Percentiles rank a stretch among this genome's conserved stretches.
These are phyloP conservation scores for Cololabis saira DNA, from an alignment of 2,113 vertebrate genomes.

Conservation along the genomic window DNA sequence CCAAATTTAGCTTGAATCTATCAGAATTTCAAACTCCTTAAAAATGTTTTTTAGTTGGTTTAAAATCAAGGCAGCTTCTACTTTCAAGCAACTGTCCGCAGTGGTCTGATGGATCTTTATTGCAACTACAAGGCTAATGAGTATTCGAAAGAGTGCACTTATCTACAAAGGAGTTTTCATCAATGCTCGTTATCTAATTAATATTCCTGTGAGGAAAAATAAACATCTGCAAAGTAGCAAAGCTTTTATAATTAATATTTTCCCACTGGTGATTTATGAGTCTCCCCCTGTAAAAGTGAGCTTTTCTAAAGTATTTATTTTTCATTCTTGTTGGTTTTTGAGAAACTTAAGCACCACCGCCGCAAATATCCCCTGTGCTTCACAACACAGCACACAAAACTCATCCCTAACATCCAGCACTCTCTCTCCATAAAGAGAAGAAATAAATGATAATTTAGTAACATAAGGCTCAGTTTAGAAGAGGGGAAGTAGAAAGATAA, in stretches of 20 bases:
- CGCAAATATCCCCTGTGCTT: slow-evolving; percentile 7
- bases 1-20: neutral
- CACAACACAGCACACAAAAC: neutral
- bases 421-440: slow-evolving; percentile 17
- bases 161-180: no score
- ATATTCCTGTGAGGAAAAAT: no score
- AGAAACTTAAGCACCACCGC: neutral
- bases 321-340: no score
- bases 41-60: neutral
- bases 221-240: no score
- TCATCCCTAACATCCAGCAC: neutral
- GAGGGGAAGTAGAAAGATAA: neutral
- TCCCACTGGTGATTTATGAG: no score
- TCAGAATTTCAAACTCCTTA: neutral
- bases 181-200: no score
- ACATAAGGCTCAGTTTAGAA: slow-evolving; percentile 19
- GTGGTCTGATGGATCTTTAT: no score
- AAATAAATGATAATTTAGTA: slow-evolving; percentile 37
- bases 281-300: no score
- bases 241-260: neutral
- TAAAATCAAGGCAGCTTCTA: neutral
- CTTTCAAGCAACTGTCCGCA: neutral
- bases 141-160: no score
- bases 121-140: no score
- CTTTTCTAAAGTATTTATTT: no score